Conservation (phyloP, 2,797 vertebrate species). For the Mus spretus region DNA sequence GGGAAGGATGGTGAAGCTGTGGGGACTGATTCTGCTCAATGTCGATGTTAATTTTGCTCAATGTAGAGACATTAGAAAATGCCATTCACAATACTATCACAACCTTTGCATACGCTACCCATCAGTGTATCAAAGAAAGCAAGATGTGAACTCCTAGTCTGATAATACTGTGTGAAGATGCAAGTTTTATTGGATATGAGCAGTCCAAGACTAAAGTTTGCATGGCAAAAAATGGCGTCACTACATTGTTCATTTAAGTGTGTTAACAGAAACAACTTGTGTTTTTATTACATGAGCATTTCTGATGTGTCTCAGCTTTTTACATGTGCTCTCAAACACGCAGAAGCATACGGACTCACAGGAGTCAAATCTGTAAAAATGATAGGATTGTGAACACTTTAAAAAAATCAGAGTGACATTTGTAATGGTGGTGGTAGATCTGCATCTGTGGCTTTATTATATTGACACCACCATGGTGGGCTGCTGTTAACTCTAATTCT, state of each 20-base stretch:
- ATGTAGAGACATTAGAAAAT: neutral
- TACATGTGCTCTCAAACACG: conserved; percentile 1
- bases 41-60: neutral
- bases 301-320: conserved; percentile 1
- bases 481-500: neutral
- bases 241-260: neutral
- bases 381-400: neutral
- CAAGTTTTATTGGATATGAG: neutral
- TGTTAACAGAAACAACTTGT: neutral
- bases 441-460: accelerated
- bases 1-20: neutral
- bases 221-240: neutral
- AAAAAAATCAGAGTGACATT: neutral
- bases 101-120: neutral
- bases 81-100: neutral
- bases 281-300: neutral
- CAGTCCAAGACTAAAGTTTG: neutral
- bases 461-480: neutral
- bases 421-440: too few relatives aligned
- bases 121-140: neutral
- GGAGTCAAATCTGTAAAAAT: neutral
- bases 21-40: neutral
- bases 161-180: neutral
- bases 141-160: neutral
- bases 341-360: neutral